A percentile compares a stretch with the other conserved stretches of the same genome.
phyloP scores from a whole-genome alignment of 2,888 invertebrate species.

The Pomacea canaliculata region DNA sequence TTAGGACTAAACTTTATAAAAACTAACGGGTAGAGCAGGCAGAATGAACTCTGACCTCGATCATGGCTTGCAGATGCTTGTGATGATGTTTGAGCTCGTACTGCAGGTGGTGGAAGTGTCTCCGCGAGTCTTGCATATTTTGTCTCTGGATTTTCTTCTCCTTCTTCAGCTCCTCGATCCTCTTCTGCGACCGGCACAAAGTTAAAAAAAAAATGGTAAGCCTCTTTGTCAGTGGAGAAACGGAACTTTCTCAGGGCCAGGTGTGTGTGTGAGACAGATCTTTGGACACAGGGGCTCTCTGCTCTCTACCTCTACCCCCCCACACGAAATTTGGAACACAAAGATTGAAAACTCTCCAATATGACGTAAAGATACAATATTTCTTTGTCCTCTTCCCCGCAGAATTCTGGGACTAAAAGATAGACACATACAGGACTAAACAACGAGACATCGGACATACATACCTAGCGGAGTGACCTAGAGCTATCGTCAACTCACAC shows the following conservation, averaged over 20 bases:
- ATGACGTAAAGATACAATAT: too few relatives aligned
- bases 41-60: not conserved
- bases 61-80: constrained; percentile 3
- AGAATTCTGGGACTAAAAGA: too few relatives aligned
- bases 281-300: not conserved
- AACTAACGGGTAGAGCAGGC: too few relatives aligned
- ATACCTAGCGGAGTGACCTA: too few relatives aligned
- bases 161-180: constrained; percentile 16
- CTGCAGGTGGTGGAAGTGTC: constrained; percentile 2
- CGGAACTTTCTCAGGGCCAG: not conserved
- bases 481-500: not conserved
- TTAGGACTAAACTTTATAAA: too few relatives aligned
- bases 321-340: not conserved
- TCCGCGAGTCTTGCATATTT: not conserved
- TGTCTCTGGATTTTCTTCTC: constrained; percentile 15
- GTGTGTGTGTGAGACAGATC: not conserved
- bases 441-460: too few relatives aligned
- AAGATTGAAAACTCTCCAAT: not conserved
- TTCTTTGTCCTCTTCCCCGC: too few relatives aligned
- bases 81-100: constrained; percentile 1
- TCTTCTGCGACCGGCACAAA: constrained; percentile 6
- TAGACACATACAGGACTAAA: too few relatives aligned
- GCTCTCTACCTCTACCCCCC: not conserved
- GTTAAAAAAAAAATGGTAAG: not conserved
- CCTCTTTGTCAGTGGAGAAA: not conserved